Evolutionary conservation across 2,113 vertebrate genomes (phyloP).

Genomic region (Podarcis cretensis): DNA sequence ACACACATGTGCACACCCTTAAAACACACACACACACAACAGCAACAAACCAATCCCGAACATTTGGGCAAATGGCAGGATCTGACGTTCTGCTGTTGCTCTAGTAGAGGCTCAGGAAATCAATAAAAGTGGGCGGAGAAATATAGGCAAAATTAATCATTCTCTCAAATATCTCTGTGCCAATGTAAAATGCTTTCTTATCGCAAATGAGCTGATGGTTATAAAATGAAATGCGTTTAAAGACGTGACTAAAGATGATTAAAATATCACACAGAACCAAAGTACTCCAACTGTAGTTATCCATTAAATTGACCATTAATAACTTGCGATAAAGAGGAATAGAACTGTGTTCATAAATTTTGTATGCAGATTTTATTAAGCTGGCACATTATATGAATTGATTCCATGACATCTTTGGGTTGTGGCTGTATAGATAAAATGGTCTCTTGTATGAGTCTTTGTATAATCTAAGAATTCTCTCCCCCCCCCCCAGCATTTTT

Average conservation of each 20-base stretch:
- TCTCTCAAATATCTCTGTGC: conserved; percentile 56
- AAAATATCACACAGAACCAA: conserved; percentile 80
- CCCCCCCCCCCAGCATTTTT: conserved; percentile 52
- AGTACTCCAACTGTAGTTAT: conserved; percentile 80
- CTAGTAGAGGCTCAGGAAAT: conserved; percentile 68
- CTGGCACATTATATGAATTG: conserved; percentile 82
- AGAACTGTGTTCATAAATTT: conserved; percentile 85
- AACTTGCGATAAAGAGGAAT: conserved; percentile 82
- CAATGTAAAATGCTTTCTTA: conserved; percentile 68
- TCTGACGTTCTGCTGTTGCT: conserved; percentile 45
- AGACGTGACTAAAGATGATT: conserved; percentile 75
- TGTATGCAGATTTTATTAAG: conserved; percentile 86
- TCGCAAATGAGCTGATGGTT: conserved; percentile 69
- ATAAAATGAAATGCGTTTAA: conserved; percentile 77
- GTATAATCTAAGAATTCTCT: conserved; percentile 69
- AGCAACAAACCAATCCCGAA: conserved; percentile 33
- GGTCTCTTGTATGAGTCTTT: conserved; percentile 70
- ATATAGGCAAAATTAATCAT: conserved; percentile 62
- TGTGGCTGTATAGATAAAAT: conserved; percentile 78
- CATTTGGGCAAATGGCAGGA: conserved; percentile 56
- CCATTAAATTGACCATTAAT: conserved; percentile 90
- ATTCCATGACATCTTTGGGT: conserved; percentile 79
- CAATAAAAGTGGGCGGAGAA: conserved; percentile 57
- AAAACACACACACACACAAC: fast-evolving
- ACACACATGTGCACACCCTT: not conserved